Evolutionary conservation across 2,888 invertebrate species (phyloP).

Genomic region (Holacanthella duospinosa): DNA sequence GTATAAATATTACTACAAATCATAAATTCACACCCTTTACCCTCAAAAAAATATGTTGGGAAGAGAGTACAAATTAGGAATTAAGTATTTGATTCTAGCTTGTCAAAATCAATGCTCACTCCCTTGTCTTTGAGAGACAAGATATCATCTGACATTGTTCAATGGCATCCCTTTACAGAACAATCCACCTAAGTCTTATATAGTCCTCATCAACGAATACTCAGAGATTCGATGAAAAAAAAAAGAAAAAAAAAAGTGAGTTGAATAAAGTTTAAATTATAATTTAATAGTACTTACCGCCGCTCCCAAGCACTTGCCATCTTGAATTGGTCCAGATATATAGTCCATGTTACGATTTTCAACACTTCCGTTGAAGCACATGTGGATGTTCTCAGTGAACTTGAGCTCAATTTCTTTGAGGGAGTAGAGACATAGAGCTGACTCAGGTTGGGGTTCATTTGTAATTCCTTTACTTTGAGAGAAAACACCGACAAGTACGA

Average conservation of each 20-base stretch:
- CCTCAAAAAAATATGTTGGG: background rate
- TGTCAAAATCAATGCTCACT: background rate
- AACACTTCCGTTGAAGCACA: constrained; percentile 91
- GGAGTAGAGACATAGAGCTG: constrained; percentile 87
- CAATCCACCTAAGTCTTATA: no score
- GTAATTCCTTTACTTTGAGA: constrained; percentile 79
- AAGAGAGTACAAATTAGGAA: background rate
- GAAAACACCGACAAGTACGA: constrained; percentile 77
- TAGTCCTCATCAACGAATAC: no score
- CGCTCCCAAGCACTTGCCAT: constrained; percentile 78
- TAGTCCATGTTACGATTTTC: constrained; percentile 85
- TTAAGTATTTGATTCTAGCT: background rate
- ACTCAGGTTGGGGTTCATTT: constrained; percentile 67
- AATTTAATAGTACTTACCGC: no score
- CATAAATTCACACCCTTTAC: constrained; percentile 1
- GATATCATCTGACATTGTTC: background rate
- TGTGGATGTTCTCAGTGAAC: constrained; percentile 92
- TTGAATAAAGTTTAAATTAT: no score
- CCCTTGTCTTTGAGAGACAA: background rate
- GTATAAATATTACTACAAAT: background rate
- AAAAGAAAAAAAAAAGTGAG: no score
- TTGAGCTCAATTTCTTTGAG: constrained; percentile 79
- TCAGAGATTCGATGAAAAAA: no score
- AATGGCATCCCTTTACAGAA: background rate
- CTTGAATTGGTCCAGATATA: constrained; percentile 79